Conservation (phyloP, 2,888 invertebrate species). For the Dorcus hopei region DNA sequence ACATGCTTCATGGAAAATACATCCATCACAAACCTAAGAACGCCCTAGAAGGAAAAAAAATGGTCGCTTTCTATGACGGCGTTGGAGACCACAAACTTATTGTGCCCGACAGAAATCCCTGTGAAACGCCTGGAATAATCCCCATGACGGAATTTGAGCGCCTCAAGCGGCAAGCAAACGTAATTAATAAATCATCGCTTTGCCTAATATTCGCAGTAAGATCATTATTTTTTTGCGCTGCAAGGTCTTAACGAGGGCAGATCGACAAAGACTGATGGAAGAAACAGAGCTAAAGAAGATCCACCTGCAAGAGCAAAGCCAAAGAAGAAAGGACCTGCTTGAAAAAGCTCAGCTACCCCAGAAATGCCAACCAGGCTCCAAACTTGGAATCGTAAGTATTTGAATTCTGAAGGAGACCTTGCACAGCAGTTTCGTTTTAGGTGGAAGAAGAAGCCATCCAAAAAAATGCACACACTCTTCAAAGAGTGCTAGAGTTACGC, state of each 20-base stretch:
- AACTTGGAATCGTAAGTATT: not conserved
- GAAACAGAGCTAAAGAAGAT: slow-evolving; percentile 48
- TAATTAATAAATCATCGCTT: slow-evolving; percentile 32
- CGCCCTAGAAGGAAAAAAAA: slow-evolving; percentile 37
- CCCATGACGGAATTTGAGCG: slow-evolving; percentile 59
- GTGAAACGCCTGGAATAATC: slow-evolving; percentile 59
- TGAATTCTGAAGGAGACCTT: too few species aligned
- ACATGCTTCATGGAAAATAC: slow-evolving; percentile 38
- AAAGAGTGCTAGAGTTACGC: slow-evolving; percentile 53
- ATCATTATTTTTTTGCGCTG: not conserved
- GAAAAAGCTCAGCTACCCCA: slow-evolving; percentile 25
- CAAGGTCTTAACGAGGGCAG: slow-evolving; percentile 49
- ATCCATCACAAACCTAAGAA: slow-evolving; percentile 39
- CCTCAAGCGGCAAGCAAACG: slow-evolving; percentile 58
- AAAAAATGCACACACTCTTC: slow-evolving; percentile 51
- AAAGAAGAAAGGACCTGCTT: slow-evolving; percentile 52
- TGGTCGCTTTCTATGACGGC: slow-evolving; percentile 30
- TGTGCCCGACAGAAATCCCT: slow-evolving; percentile 53
- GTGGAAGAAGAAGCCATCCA: slow-evolving; percentile 52
- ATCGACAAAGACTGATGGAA: slow-evolving; percentile 48
- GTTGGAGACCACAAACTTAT: slow-evolving; percentile 51
- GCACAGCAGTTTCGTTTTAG: slow-evolving; percentile 27
- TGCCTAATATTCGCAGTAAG: not conserved
- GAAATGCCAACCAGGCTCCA: slow-evolving; percentile 22
- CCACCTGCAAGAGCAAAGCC: slow-evolving; percentile 57